A percentile compares a stretch with the other conserved stretches of the same genome.
Conservation (phyloP, 37 sponge, comb jelly and placozoan species). For the Crambe crambe region DNA sequence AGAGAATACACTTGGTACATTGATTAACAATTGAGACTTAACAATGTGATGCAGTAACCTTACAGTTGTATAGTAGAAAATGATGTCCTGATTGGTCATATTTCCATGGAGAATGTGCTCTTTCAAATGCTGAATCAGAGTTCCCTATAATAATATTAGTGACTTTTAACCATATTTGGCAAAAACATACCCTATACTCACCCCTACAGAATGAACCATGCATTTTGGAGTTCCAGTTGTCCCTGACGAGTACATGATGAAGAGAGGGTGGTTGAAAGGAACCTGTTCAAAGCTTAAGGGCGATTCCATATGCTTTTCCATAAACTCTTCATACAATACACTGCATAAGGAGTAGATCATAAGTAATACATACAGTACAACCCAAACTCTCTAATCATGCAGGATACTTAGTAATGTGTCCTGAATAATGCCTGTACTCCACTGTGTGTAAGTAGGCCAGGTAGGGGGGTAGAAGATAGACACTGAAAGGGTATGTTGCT, state of each 20-base stretch:
- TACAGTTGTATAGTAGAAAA: slow-evolving; percentile 95
- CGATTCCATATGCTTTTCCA: slow-evolving; percentile 31
- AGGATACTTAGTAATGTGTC: not conserved
- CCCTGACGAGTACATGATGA: slow-evolving; percentile 97
- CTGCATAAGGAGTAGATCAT: too few species aligned
- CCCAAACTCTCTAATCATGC: not conserved
- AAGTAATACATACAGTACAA: too few species aligned
- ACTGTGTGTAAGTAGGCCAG: too few species aligned
- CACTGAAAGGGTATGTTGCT: too few species aligned
- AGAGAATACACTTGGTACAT: too few species aligned
- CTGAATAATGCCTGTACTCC: too few species aligned
- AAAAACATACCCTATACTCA: slow-evolving; percentile 34
- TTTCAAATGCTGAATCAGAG: slow-evolving; percentile 95
- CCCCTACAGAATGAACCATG: slow-evolving; percentile 98
- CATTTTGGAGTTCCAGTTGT: slow-evolving; percentile 98
- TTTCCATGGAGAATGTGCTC: slow-evolving; percentile 96
- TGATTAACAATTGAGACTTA: too few species aligned
- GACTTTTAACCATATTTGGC: not conserved
- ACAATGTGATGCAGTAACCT: too few species aligned
- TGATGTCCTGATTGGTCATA: slow-evolving; percentile 78
- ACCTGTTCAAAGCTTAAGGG: slow-evolving; percentile 82
- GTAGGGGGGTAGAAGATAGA: too few species aligned
- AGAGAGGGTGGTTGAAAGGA: slow-evolving; percentile 98
- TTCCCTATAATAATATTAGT: slow-evolving; percentile 67
- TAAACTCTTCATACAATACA: slow-evolving; percentile 74